A percentile compares a stretch with the other conserved stretches of the same genome.
These are phyloP conservation scores for Babylonia areolata DNA, from an alignment of 1,140 invertebrate species.

Conservation along the genomic window DNA sequence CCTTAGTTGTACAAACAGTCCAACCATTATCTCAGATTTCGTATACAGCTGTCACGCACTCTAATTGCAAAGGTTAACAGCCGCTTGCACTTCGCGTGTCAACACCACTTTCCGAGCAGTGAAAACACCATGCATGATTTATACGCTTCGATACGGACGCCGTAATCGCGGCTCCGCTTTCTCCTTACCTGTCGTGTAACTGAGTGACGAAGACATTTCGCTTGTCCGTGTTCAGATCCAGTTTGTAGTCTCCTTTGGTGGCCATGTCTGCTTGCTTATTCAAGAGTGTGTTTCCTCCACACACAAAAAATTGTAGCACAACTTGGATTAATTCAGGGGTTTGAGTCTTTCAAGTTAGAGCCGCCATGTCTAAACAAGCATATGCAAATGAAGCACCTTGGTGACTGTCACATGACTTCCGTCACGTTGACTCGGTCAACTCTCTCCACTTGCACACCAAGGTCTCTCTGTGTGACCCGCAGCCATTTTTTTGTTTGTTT, in stretches of 20 bases:
- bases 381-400: slow-evolving; percentile 43
- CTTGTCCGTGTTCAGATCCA: slow-evolving; percentile 60
- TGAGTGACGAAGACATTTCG: slow-evolving; percentile 67
- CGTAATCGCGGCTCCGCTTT: background rate
- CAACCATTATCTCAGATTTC: too few relatives aligned
- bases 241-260: slow-evolving; percentile 47
- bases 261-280: background rate
- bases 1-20: too few relatives aligned
- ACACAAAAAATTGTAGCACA: background rate
- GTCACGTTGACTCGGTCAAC: background rate
- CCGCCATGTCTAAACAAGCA: slow-evolving; percentile 55
- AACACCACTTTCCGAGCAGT: background rate
- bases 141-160: background rate
- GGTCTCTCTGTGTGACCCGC: background rate
- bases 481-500: background rate
- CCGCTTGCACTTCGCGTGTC: background rate
- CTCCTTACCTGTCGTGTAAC: slow-evolving; percentile 58
- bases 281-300: background rate
- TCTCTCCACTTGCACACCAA: too few relatives aligned
- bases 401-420: slow-evolving; percentile 47
- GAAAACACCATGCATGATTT: slow-evolving; percentile 22
- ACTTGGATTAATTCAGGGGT: background rate
- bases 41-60: background rate
- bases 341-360: background rate
- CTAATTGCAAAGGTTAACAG: background rate